Base-by-base conservation (phyloP, 2,113 vertebrate species). In the Macrotus californicus region DNA sequence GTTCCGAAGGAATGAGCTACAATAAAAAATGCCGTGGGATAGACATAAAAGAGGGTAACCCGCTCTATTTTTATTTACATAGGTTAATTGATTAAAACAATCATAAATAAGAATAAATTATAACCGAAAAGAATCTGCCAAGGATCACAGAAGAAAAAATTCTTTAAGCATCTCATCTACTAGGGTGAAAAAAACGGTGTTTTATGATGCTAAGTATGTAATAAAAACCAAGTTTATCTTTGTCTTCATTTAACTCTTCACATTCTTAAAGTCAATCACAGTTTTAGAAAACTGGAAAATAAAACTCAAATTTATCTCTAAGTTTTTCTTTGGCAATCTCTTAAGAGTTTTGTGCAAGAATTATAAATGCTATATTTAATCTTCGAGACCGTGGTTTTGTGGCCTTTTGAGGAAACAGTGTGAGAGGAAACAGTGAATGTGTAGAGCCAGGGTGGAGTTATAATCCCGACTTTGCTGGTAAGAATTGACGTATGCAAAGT, bases 251-350 rank as follows among this genome's bases (percentile, higher is more conserved):
- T 67, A 80, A 79, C 34, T 73, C 4, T 73, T 72, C 81, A 34
- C 22, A 54, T 80, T 75, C 5, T 84, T 67, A 86, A 54, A n/a
- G 19, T 70, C 48, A 70, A 1, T 92, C 24, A 48, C 14, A 56
- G 10, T 75, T 87, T 93, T 80, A 83, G 19, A 87, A 97, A 91
- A 66, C 41, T 76, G 77, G 69, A 75, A 91, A 81, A 54, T 89
- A 54, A 79, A 93, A 21, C 21, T 36, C 14, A 75, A 56, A 48
- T n/a, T n/a, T 36, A 64, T 46, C 4, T 77, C 1, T 56, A 46
- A 56, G 31, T 64, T 92, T 92, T 85, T 75, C 31, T 79, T 70
- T 72, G 31, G 29, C 7, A 13, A 19, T 18, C 11, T 84, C 64
- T 83, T 64, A 36, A 75, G 21, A 75, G 22, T 67, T 81, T 77